Evolutionary conservation across 2,113 vertebrate genomes (phyloP), one percentile per base, ranked within the genome.

Genomic region (Nannobrachium achirus): DNA sequence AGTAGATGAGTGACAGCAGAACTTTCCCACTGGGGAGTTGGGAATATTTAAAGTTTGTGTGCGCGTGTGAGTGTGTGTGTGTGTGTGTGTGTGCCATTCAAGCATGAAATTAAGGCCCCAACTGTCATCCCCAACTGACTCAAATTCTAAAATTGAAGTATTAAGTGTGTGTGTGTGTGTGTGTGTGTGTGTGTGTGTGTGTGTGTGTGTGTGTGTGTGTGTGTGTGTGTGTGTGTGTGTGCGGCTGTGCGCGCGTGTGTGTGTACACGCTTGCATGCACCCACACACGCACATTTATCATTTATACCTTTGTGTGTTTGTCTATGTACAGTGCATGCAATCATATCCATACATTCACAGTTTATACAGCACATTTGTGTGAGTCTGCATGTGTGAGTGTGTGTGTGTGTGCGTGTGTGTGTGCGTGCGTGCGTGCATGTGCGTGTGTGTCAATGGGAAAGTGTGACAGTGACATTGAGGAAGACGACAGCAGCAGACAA

Each of bases 81-180:
- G 8, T n/a, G 19, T 62, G 56, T 80, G 65, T 65, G 63, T 55
- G 5, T 49, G 61, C 15, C 82, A 84, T 63, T 50, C 15, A 25
- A 90, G 89, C 89, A 82, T 91, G 89, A 92, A 92, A 92, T 91
- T 87, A 91, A 88, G 87, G 79, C 68, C 85, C 80, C 63, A 70
- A 82, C 81, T 79, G 73, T 80, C 73, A 86, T 79, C 60, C 70
- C 75, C 48, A 73, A 20, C 50, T 59, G 38, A 59, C 14, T 1
- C 18, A 40, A 40, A 69, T 44, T 67, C 66, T 1, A 19, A 40
- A 40, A 69, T 44, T 67, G 66, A 67, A 13, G 18, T 1, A 25
- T 61, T 64, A 48, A 41, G 45, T 48, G 8, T 19, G 46, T 64
- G 56, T 50, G 61, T 56, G 55, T 52, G 53, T 33, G 63, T 20